Evolutionary conservation across 37 sponge, comb jelly and placozoan genomes (phyloP), one percentile per base, ranked within the genome.

Genomic region (Haliclona indistincta): DNA sequence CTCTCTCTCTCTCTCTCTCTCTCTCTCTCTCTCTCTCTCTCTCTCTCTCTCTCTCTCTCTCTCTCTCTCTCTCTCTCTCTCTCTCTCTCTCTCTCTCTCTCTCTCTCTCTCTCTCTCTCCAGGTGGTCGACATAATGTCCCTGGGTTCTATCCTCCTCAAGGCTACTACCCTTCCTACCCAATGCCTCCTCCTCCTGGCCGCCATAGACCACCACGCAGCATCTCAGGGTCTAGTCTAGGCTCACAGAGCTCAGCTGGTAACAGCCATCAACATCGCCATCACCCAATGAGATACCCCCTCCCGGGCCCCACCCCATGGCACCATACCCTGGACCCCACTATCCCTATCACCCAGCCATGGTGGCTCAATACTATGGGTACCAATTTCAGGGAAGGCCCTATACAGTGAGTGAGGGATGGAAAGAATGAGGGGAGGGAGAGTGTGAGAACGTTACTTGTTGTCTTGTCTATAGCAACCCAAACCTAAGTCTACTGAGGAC

Each of bases 401-500:
- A 28, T 44, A 43, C 43, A 25, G 78, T 78, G 25, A 67, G 76
- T 13, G 13, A 6, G 35, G n/a, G n/a, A n/a, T n/a, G n/a, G n/a
- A n/a, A n/a, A n/a, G n/a, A n/a, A n/a, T n/a, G n/a, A n/a, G n/a
- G n/a, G n/a, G n/a, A n/a, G n/a, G n/a, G n/a, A n/a, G n/a, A n/a
- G n/a, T n/a, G n/a, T n/a, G n/a, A n/a, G n/a, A n/a, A n/a, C n/a
- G n/a, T n/a, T n/a, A n/a, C n/a, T n/a, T n/a, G n/a, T 47, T 2
- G 22, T 30, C 37, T 29, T 10, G 25, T 35, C 0, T 15, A 3
- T 35, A 74, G 75, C 44, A 64, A 29, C 52, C 34, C 47, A 64
- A 64, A 47, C 73, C 64, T 23, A 53, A 51, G 51, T 42, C 70
- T 42, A 69, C 71, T 7, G 71, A 80, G 19, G 71, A 70, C 4